Base-by-base conservation (phyloP, 1,140 invertebrate species). In the Aphidius ervi region DNA sequence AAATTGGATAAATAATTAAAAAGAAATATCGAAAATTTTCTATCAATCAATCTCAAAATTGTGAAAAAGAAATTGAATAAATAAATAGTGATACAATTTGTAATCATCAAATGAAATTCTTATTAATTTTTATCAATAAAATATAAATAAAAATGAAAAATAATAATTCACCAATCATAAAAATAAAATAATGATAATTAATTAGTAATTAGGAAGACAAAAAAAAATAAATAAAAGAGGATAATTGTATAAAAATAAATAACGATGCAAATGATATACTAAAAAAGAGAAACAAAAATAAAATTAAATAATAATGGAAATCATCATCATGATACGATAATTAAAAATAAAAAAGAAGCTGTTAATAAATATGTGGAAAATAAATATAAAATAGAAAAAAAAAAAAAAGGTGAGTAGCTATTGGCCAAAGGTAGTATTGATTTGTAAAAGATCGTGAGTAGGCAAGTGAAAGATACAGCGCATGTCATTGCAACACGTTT, bases 361-460 rank as follows among this genome's bases (percentile, higher is more conserved):
- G 75, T 78, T 79, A 75, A 76, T 75, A 70, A 74, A 75, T 71
- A 75, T 72, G 61, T 62, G 61, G 54, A 56, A 60, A 31, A 31
- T 16, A 31, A 31, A 31, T 31, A 31, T 31, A 31, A 31, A 31
- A 31, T 31, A 31, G 16, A 16, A 31, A 31, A 31, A 31, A 54
- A 31, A 31, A 31, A 31, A 31, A 54, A 54, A 54, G 54, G 55
- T 43, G 61, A 45, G 50, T 48, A 50, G 40, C 56, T 37, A 47
- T 70, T 54, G 74, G 55, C 73, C 68, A 71, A 73, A 71, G 71
- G 68, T 69, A 52, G 52, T 54, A 54, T 54, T 54, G 52, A 54
- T 54, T 54, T 42, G 52, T 54, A 42, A 54, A 54, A 54, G 52
- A 54, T 54, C 52, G 52, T 42, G 52, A 40, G 52, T 42, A 16